Evolutionary conservation across 1,140 invertebrate genomes (phyloP), one percentile per base, ranked within the genome.

Genomic region (Stenopsyche tienmushanensis): DNA sequence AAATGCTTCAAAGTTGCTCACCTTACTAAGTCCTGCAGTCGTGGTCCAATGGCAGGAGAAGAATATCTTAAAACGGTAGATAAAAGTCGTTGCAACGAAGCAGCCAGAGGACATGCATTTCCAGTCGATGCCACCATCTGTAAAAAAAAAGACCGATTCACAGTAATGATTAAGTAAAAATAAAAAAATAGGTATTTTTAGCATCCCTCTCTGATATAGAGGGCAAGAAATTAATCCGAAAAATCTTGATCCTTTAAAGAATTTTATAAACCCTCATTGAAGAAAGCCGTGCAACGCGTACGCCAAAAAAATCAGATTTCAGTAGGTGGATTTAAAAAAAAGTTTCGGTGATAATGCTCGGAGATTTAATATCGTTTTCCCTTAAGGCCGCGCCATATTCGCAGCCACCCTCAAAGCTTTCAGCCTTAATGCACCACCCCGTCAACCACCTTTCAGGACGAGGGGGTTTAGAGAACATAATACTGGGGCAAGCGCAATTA

Each of bases 21-120:
- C 79, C 78, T 81, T 26, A 82, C 73, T 3, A 81, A 72, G 67
- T 82, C 80, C 57, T 79, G 78, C 20, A 82, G 62, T 63, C 79
- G 69, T 42, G 72, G 52, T 0, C 71, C 71, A 15, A 73, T 69
- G 5, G 68, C 70, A 44, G 68, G 67, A 8, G 73, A 72, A 17
- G 73, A 67, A 63, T 80, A 75, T 49, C 67, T 59, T 39, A 82
- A 62, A 13, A 79, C 71, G 3, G 72, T 69, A 10, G 77, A 72
- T 23, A 80, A 66, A 13, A 78, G 72, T 34, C 75, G 73, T 75
- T 79, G 78, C 17, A 81, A 66, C 2, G 77, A 73, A 13, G 78
- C 76, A 54, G 75, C 75, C 13, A 81, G 65, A 13, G 72, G 67
- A 53, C 77, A 77, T 3, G 74, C 70, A 9, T 39, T 41, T 1